phyloP scores from a whole-genome alignment of 2,113 vertebrate species.

The Takifugu bimaculatus region DNA sequence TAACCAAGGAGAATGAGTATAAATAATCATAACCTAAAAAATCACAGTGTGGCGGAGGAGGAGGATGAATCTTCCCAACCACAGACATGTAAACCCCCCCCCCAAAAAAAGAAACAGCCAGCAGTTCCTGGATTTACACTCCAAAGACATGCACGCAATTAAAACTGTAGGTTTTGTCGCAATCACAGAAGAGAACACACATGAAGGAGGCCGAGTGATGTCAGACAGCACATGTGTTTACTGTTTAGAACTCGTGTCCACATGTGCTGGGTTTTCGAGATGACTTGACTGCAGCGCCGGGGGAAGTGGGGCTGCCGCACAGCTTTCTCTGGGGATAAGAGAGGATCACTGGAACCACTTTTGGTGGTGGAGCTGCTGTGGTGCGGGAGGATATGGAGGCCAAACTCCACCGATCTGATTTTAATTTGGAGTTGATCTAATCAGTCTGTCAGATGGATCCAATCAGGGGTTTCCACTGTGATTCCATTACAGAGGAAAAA shows the following conservation, averaged over 20 bases:
- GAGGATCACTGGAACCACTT: slow-evolving; percentile 53
- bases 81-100: slow-evolving; percentile 11
- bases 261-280: slow-evolving; percentile 50
- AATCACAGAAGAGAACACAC: slow-evolving; percentile 43
- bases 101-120: slow-evolving; percentile 2
- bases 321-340: slow-evolving; percentile 38
- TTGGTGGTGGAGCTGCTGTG: slow-evolving; percentile 44
- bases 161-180: slow-evolving; percentile 13
- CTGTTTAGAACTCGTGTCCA: slow-evolving; percentile 56
- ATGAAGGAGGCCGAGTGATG: slow-evolving; percentile 46
- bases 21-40: slow-evolving; percentile 54
- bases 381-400: slow-evolving; percentile 44
- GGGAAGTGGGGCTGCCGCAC: slow-evolving; percentile 39
- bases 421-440: slow-evolving; percentile 72
- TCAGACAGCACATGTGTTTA: slow-evolving; percentile 58
- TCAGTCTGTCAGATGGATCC: slow-evolving; percentile 64
- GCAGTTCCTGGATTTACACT: slow-evolving; percentile 8
- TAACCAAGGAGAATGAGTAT: slow-evolving; percentile 36
- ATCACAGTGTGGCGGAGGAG: slow-evolving; percentile 35
- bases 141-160: slow-evolving; percentile 25
- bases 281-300: slow-evolving; percentile 46
- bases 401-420: slow-evolving; percentile 62
- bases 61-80: slow-evolving; percentile 45
- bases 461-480: slow-evolving; percentile 55
- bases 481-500: slow-evolving; percentile 57